Evolutionary conservation across 2,888 invertebrate species (phyloP).

Genomic region (Eurytoma californica): DNA sequence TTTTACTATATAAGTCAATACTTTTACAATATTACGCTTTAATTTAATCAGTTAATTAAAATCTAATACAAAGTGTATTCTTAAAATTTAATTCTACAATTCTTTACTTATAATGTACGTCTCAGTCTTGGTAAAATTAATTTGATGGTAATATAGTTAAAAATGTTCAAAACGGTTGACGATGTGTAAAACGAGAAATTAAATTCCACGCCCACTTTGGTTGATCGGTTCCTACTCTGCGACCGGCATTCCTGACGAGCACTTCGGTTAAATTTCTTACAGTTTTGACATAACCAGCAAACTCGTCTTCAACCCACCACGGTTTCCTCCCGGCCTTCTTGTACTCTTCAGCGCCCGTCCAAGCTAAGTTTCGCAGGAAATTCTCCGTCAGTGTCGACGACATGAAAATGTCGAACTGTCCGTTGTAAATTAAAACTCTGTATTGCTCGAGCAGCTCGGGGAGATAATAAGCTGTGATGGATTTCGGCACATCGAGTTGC

Average conservation of each 20-base stretch:
- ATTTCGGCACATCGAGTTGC: slow-evolving; percentile 87
- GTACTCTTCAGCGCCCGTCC: slow-evolving; percentile 75
- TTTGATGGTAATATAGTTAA: neutral
- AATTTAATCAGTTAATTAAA: too few relatives aligned
- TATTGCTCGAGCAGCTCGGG: slow-evolving; percentile 82
- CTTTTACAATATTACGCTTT: too few relatives aligned
- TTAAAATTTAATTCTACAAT: too few relatives aligned
- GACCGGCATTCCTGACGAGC: slow-evolving; percentile 75
- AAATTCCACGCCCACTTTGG: slow-evolving; percentile 76
- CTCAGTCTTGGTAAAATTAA: too few relatives aligned
- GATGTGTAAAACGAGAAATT: slow-evolving; percentile 70
- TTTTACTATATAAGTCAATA: too few relatives aligned
- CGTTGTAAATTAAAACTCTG: slow-evolving; percentile 88
- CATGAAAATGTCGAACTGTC: slow-evolving; percentile 93
- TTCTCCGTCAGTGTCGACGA: slow-evolving; percentile 90
- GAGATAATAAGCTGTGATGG: slow-evolving; percentile 83
- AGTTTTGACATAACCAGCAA: slow-evolving; percentile 74
- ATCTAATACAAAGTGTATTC: too few relatives aligned
- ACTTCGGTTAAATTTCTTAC: slow-evolving; percentile 73
- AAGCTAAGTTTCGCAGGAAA: slow-evolving; percentile 80
- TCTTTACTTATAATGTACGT: too few relatives aligned
- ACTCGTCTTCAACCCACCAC: slow-evolving; percentile 73
- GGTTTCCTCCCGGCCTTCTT: slow-evolving; percentile 69
- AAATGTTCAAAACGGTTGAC: slow-evolving; percentile 65
- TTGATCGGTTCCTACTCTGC: slow-evolving; percentile 76